Conservation (phyloP, 2,888 invertebrate species). For the Pollenia angustigena region DNA sequence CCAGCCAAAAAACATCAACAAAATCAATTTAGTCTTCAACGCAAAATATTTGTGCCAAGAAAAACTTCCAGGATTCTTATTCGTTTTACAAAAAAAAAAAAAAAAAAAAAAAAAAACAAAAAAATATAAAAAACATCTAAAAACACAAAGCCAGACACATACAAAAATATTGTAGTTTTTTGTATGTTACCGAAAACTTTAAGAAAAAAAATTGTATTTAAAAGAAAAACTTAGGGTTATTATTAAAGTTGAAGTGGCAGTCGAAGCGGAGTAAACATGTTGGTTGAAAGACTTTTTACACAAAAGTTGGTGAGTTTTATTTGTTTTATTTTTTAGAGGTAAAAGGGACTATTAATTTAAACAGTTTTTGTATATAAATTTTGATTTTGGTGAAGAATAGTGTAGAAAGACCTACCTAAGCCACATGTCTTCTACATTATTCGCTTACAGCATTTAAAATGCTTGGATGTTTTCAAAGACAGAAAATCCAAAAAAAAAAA, state of each 20-base stretch:
- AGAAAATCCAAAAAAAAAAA: no score
- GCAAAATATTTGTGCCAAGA: constrained; percentile 63
- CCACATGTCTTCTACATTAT: no score
- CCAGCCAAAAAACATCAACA: constrained; percentile 58
- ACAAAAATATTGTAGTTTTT: constrained; percentile 4
- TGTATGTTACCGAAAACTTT: constrained; percentile 33
- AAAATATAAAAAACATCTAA: neutral
- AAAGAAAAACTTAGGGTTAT: constrained; percentile 38
- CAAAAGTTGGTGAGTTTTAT: no score
- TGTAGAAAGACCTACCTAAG: no score
- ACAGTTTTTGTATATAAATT: no score
- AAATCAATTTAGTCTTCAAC: constrained; percentile 68
- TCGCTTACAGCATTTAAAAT: no score
- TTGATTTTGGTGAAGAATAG: no score
- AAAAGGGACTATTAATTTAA: no score
- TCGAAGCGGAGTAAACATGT: neutral
- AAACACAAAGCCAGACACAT: constrained; percentile 7
- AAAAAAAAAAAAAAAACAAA: constrained; percentile 34
- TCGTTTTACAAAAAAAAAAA: neutral
- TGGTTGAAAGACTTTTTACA: neutral
- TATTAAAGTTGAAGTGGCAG: constrained; percentile 21
- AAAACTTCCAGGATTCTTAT: constrained; percentile 35
- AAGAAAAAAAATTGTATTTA: constrained; percentile 58
- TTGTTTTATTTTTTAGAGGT: no score
- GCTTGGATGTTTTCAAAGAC: no score